These are phyloP conservation scores for Periophthalmodon schlosseri DNA, from an alignment of 2,113 vertebrate species.

Conservation along the genomic window DNA sequence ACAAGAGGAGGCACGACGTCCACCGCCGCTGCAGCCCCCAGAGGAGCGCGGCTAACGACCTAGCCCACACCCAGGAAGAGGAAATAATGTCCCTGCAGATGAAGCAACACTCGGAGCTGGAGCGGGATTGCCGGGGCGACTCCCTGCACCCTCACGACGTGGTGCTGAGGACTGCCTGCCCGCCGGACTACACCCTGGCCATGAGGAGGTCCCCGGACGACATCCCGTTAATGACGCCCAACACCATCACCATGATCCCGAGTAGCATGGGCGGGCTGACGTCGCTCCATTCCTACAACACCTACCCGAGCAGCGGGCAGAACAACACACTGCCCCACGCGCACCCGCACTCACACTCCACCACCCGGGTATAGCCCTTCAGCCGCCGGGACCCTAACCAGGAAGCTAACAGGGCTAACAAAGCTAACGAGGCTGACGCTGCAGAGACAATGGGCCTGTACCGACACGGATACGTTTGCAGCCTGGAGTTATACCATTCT, in stretches of 20 bases:
- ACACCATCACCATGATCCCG: slow-evolving; percentile 99
- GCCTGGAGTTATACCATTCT: slow-evolving; percentile 46
- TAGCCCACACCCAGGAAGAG: slow-evolving; percentile 97
- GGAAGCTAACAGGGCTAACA: slow-evolving; percentile 47
- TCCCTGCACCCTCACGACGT: slow-evolving; percentile 95
- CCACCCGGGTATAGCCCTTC: slow-evolving; percentile 98
- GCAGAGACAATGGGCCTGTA: slow-evolving; percentile 38
- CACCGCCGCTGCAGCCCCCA: slow-evolving; percentile 96
- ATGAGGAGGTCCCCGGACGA: slow-evolving; percentile 98
- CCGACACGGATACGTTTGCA: slow-evolving; percentile 17
- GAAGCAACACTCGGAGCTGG: slow-evolving; percentile 98
- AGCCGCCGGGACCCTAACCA: slow-evolving; percentile 16
- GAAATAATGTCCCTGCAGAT: slow-evolving; percentile 99
- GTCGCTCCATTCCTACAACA: slow-evolving; percentile 95
- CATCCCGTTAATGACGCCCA: slow-evolving; percentile 98
- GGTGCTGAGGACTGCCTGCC: slow-evolving; percentile 96
- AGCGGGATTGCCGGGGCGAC: slow-evolving; percentile 88
- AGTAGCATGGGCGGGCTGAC: slow-evolving; percentile 96
- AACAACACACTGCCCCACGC: slow-evolving; percentile 96
- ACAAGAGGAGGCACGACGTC: slow-evolving; percentile 94
- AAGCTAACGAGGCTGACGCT: slow-evolving; percentile 23
- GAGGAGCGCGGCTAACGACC: slow-evolving; percentile 89
- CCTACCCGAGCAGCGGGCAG: slow-evolving; percentile 94
- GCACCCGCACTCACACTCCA: slow-evolving; percentile 97
- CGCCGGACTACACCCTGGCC: slow-evolving; percentile 98